Evolutionary conservation across 2,797 vertebrate genomes (phyloP).

Genomic region (Mionectes olivaceus): DNA sequence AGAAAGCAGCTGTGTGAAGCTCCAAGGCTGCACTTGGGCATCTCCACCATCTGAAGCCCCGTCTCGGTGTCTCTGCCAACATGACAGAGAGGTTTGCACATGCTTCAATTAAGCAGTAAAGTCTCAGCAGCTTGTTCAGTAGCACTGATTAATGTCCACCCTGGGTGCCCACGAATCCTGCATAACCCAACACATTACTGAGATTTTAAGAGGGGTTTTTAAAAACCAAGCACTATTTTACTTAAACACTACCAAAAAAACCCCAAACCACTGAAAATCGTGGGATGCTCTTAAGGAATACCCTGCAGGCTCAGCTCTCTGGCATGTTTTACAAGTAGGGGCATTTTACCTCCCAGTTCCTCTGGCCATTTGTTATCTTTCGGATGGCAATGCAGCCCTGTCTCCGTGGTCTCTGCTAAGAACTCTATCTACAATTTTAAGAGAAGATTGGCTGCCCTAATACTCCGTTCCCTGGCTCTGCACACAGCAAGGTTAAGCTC

Average conservation of each 20-base stretch:
- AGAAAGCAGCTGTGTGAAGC: not conserved
- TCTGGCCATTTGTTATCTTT: not conserved
- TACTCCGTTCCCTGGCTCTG: not conserved
- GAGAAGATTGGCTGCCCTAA: not conserved
- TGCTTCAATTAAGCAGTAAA: conserved; percentile 33
- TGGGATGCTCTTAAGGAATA: not conserved
- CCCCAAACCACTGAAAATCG: not conserved
- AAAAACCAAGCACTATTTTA: conserved; percentile 26
- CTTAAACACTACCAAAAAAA: not conserved
- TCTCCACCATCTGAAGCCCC: not conserved
- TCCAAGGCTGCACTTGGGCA: not conserved
- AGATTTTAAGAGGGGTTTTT: conserved; percentile 26
- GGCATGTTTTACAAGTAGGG: not conserved
- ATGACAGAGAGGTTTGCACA: conserved; percentile 14
- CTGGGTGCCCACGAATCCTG: not conserved
- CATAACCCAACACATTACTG: not conserved
- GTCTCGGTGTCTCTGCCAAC: not conserved
- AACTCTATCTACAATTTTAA: not conserved
- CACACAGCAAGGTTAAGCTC: not conserved
- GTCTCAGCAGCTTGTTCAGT: conserved; percentile 3
- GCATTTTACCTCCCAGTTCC: not conserved
- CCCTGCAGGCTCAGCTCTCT: not conserved
- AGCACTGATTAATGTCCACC: not conserved
- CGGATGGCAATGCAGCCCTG: not conserved
- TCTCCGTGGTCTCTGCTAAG: not conserved